These are phyloP conservation scores for Ceyx cyanopectus DNA, from an alignment of 2,113 vertebrate genomes.

Conservation along the genomic window DNA sequence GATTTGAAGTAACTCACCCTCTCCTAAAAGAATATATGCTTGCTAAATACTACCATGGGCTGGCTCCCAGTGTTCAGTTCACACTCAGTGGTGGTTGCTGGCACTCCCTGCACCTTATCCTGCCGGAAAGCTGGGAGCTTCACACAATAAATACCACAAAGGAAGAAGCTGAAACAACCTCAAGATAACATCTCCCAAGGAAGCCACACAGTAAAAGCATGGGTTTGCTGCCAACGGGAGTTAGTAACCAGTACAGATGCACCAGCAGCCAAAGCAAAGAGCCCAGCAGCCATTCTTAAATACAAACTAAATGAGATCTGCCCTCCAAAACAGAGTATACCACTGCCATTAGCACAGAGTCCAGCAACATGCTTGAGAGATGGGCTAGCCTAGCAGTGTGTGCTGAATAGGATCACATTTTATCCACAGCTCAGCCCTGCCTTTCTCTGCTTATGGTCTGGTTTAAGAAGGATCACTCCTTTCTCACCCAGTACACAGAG, in stretches of 20 bases:
- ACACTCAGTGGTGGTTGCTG: background rate
- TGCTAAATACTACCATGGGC: background rate
- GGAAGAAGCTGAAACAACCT: conserved; percentile 29
- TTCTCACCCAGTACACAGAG: background rate
- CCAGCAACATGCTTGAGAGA: background rate
- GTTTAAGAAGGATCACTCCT: background rate
- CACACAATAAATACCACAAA: conserved; percentile 31
- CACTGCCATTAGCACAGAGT: background rate
- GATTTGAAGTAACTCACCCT: background rate
- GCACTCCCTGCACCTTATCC: background rate
- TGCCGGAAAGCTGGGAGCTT: conserved; percentile 4
- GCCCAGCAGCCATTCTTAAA: background rate
- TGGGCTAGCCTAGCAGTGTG: background rate
- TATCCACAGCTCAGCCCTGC: background rate
- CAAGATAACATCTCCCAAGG: conserved; percentile 54
- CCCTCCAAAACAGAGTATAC: background rate
- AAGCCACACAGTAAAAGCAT: conserved; percentile 27
- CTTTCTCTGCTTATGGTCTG: background rate
- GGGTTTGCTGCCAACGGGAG: background rate
- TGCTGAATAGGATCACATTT: background rate
- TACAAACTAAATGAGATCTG: background rate
- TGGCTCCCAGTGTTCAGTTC: background rate
- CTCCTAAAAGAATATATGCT: background rate
- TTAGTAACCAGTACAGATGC: background rate
- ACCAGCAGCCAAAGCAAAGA: conserved; percentile 15